Evolutionary conservation across 2,888 invertebrate genomes (phyloP).

Genomic region (Diloba caeruleocephala): DNA sequence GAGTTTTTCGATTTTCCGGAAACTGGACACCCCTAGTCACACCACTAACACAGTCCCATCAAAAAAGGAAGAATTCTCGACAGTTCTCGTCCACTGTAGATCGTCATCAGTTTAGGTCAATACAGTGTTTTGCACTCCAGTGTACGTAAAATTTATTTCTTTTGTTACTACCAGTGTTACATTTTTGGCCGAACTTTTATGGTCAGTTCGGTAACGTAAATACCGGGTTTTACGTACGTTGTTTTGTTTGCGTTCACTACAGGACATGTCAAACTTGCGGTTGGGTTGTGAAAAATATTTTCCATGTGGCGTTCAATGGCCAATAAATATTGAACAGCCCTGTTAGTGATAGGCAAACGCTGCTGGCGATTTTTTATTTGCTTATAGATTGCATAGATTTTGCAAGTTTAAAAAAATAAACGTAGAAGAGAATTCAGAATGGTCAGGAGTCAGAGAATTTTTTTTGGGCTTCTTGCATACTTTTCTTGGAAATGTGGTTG

Average conservation of each 20-base stretch:
- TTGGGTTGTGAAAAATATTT: constrained; percentile 45
- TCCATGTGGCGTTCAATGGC: constrained; percentile 36
- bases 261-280: constrained; percentile 51
- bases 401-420: no score
- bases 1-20: no score
- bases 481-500: no score
- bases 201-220: constrained; percentile 50
- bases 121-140: constrained; percentile 48
- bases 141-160: constrained; percentile 49
- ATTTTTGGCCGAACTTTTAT: constrained; percentile 53
- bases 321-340: constrained; percentile 35
- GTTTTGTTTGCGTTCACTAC: constrained; percentile 41
- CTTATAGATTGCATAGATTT: neutral
- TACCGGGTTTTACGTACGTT: constrained; percentile 31
- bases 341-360: constrained; percentile 33
- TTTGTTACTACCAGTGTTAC: constrained; percentile 45
- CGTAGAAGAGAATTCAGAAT: no score
- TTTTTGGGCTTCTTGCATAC: no score
- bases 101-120: constrained; percentile 52
- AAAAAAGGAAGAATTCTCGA: constrained; percentile 30
- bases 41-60: constrained; percentile 27
- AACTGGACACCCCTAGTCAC: no score
- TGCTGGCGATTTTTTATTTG: constrained; percentile 6
- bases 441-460: no score
- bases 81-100: constrained; percentile 30